phyloP scores from a whole-genome alignment of 2,797 vertebrate genomes.

The Coendou prehensilis region DNA sequence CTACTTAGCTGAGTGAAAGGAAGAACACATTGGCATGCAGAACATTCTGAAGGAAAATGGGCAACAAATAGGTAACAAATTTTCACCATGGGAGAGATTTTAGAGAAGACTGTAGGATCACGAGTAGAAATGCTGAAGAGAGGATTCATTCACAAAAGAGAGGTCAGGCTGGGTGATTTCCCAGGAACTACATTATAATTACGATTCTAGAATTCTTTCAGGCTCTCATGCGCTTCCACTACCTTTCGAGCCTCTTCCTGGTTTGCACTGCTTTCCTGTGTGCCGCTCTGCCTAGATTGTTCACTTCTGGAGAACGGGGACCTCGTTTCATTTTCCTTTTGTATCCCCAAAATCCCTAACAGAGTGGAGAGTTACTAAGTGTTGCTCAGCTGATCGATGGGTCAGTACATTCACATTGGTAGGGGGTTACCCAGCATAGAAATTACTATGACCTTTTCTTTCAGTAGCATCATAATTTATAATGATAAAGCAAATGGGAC shows the following conservation, averaged over 20 bases:
- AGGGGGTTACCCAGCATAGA: neutral
- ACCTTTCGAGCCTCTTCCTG: neutral
- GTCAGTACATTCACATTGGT: neutral
- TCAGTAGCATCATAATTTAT: neutral
- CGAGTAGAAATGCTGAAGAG: no score
- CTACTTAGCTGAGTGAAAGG: neutral
- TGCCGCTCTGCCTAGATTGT: neutral
- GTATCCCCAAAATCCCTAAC: neutral
- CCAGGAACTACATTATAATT: neutral
- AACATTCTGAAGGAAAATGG: neutral
- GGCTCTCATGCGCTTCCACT: neutral
- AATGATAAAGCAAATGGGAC: neutral
- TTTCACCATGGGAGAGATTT: neutral
- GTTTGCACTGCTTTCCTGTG: neutral
- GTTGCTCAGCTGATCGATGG: neutral
- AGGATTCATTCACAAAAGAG: neutral
- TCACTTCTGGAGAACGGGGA: neutral
- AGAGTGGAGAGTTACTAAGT: neutral
- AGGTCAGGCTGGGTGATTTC: neutral
- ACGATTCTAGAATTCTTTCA: neutral
- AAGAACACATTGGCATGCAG: neutral
- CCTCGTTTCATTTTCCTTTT: neutral
- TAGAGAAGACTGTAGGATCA: neutral
- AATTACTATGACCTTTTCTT: neutral
- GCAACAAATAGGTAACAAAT: neutral